Evolutionary conservation across 2,888 invertebrate species (phyloP), one percentile per base, ranked within the genome.

Genomic region (Agonum fuliginosum): DNA sequence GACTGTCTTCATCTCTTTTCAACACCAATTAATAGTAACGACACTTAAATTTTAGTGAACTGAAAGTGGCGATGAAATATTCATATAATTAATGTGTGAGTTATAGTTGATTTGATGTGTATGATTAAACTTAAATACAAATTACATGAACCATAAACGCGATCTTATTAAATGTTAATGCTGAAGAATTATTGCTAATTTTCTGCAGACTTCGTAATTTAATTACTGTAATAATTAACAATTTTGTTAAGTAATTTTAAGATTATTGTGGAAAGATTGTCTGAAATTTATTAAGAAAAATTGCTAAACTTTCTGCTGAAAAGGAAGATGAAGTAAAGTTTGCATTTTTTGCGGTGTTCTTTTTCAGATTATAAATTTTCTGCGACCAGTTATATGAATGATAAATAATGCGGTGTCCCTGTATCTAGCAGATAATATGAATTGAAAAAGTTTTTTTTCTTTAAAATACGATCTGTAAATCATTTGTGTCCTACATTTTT

Each of bases 1-100:
- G n/a, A 54, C 54, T 27, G 20, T 48, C 20, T 48, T 48, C 48
- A 10, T 48, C 48, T 48, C 48, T 48, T 48, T 48, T 48, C n/a
- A 48, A 8, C 48, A 20, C 48, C 48, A 48, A 48, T 48, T 48
- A 48, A 20, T 8, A 48, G 48, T 48, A 48, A 48, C 48, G 10
- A 48, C 20, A 48, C 19, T 10, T 48, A 48, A 48, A 48, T 10
- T 20, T 48, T 48, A 48, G 22, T 48, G 48, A 48, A 20, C 48
- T 48, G 48, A 20, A 48, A 48, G 20, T 46, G 8, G 3, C n/a
- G 8, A 46, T 46, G 17, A 14, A 14, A 14, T 48, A 48, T 48
- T 48, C 48, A 20, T 8, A 20, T 10, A 48, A 20, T 20, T 6
- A 48, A 48, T 48, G 48, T 48, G 20, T 48, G 8, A 14, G 3